A percentile compares a stretch with the other conserved stretches of the same genome.
phyloP scores from a whole-genome alignment of 2,113 vertebrate genomes.

The Myotis brandtii region DNA sequence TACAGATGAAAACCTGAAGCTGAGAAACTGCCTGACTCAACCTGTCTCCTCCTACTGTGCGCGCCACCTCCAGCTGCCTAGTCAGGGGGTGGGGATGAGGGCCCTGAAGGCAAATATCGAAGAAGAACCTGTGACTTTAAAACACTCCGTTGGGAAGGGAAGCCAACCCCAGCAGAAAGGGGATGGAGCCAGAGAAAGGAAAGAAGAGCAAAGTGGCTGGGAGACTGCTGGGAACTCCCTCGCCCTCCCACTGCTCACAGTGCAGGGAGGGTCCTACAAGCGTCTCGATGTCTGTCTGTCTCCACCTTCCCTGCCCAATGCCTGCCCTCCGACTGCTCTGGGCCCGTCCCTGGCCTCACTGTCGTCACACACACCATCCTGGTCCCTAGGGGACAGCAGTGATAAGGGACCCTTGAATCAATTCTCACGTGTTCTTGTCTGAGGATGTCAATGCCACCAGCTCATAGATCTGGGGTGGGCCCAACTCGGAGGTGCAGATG shows the following conservation, averaged over 20 bases:
- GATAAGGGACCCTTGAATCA: not conserved
- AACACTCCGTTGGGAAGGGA: too few relatives aligned
- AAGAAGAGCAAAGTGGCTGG: not conserved
- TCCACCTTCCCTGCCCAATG: not conserved
- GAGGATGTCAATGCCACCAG: slow-evolving; percentile 91
- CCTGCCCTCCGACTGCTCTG: not conserved
- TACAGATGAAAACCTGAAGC: not conserved
- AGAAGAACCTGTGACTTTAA: not conserved
- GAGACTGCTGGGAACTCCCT: not conserved
- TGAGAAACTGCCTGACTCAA: not conserved
- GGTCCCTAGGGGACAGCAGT: not conserved
- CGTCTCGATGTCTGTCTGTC: not conserved
- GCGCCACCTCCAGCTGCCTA: not conserved
- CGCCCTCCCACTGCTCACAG: not conserved
- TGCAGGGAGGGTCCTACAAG: not conserved
- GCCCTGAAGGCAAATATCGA: not conserved
- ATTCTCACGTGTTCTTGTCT: slow-evolving; percentile 93
- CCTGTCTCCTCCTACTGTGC: not conserved
- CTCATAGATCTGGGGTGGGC: slow-evolving; percentile 94
- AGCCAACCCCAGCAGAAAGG: not conserved
- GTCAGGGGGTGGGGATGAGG: not conserved
- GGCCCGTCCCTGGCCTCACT: not conserved
- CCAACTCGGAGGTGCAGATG: slow-evolving; percentile 94
- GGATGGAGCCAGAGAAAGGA: too few relatives aligned
- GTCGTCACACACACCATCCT: slow-evolving; percentile 33